Evolutionary conservation across 2,888 invertebrate species (phyloP).

Genomic region (Chloroclystis v-ata): DNA sequence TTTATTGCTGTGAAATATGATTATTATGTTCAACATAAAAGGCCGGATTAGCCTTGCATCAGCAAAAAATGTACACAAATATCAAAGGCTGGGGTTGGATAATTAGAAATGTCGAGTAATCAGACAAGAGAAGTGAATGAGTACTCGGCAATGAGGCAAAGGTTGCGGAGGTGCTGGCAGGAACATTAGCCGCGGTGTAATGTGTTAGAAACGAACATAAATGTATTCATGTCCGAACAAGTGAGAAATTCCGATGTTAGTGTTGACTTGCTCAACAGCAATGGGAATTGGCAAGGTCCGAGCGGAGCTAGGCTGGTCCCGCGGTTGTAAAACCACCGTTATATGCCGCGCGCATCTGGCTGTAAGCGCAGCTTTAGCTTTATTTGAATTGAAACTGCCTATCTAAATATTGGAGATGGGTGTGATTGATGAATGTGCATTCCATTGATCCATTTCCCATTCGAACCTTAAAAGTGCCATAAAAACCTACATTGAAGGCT

Average conservation of each 20-base stretch:
- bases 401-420: conserved; percentile 29
- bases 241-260: conserved; percentile 70
- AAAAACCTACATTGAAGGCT: too few species aligned
- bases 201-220: conserved; percentile 31
- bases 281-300: conserved; percentile 76
- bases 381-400: conserved; percentile 41
- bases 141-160: conserved; percentile 40
- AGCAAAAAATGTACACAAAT: conserved; percentile 31
- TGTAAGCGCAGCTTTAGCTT: conserved; percentile 57
- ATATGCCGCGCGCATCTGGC: conserved; percentile 75
- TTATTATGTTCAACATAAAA: conserved; percentile 27
- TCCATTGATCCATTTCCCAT: neutral
- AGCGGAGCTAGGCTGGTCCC: conserved; percentile 57
- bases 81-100: conserved; percentile 18
- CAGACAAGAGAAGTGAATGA: conserved; percentile 20
- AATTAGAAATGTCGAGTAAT: conserved; percentile 20
- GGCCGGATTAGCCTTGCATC: conserved; percentile 34
- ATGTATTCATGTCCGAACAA: conserved; percentile 62
- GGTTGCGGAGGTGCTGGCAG: conserved; percentile 27
- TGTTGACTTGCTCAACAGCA: conserved; percentile 59
- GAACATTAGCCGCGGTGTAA: conserved; percentile 7
- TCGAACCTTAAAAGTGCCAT: too few species aligned
- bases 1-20: conserved; percentile 32
- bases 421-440: neutral
- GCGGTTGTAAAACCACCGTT: conserved; percentile 74